Evolutionary conservation across 1,140 invertebrate species (phyloP), one percentile per base, ranked within the genome.

Genomic region (Philaenus spumarius): DNA sequence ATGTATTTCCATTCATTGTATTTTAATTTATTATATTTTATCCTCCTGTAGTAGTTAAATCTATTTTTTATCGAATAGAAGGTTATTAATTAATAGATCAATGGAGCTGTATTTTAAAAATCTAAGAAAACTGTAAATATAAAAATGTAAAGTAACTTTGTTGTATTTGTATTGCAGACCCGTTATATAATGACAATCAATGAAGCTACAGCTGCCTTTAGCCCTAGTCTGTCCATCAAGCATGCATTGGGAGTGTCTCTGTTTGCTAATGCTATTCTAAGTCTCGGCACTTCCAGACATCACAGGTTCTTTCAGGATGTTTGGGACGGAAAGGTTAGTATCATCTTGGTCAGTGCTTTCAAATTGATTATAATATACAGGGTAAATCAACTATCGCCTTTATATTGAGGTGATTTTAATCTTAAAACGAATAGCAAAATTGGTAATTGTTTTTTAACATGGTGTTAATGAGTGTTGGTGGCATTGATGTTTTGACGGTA

Each of bases 281-380:
- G 83, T 11, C 75, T 90, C 59, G 92, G 92, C 23, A 89, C 87
- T 0, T 81, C 89, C 53, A 77, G 85, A 52, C 92, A 95, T 72
- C 63, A 74, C 2, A 78, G 85, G 53, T 81, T 90, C 58, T 75
- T 86, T 34, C 75, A 84, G 60, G 81, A 86, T n/a, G 80, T 86
- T 15, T 80, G 82, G 70, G 78, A 80, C 55, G 78, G 84, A 67
- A 77, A 88, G 73, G 85, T 86, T n/a, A n/a, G n/a, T n/a, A n/a
- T n/a, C n/a, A n/a, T n/a, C n/a, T n/a, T n/a, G n/a, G n/a, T n/a
- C n/a, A n/a, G n/a, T n/a, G n/a, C n/a, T n/a, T n/a, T n/a, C n/a
- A n/a, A n/a, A n/a, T n/a, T n/a, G n/a, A n/a, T n/a, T n/a, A n/a
- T n/a, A n/a, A n/a, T n/a, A n/a, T n/a, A n/a, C n/a, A n/a, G n/a